Conservation (phyloP, 2,888 invertebrate species). For the Elegia similella region DNA sequence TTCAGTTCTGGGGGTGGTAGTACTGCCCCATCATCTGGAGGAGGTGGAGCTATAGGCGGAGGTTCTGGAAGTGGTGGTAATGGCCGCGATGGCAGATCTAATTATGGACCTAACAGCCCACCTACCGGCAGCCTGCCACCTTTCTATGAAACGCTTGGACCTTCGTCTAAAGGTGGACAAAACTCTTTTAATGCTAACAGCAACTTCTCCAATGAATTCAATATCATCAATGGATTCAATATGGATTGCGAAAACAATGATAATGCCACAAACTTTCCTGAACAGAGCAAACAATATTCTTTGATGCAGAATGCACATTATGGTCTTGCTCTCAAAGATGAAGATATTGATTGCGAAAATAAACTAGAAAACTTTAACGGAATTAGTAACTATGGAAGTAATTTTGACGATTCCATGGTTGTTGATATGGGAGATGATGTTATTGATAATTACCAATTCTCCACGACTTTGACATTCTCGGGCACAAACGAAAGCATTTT, state of each 20-base stretch:
- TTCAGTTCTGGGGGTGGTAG: conserved; percentile 80
- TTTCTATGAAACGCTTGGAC: conserved; percentile 90
- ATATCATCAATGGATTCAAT: conserved; percentile 86
- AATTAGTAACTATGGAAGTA: conserved; percentile 81
- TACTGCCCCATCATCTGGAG: conserved; percentile 82
- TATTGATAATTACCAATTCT: conserved; percentile 91
- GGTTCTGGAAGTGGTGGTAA: conserved; percentile 89
- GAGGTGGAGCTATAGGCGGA: conserved; percentile 83
- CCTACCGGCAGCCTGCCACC: conserved; percentile 94
- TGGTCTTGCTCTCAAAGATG: conserved; percentile 89
- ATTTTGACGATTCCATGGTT: conserved; percentile 91
- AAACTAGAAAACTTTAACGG: conserved; percentile 87
- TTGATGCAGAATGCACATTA: conserved; percentile 91
- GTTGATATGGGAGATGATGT: conserved; percentile 89
- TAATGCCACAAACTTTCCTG: conserved; percentile 68
- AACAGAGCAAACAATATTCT: conserved; percentile 88
- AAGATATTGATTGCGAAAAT: conserved; percentile 89
- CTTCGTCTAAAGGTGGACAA: conserved; percentile 86
- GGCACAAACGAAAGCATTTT: conserved; percentile 89
- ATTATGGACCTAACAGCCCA: conserved; percentile 93
- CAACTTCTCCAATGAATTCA: conserved; percentile 85
- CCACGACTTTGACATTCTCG: conserved; percentile 90
- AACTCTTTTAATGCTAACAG: conserved; percentile 86
- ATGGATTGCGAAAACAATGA: conserved; percentile 90
- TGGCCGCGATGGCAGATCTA: conserved; percentile 91